Conservation (phyloP, 2,113 vertebrate species). For the Melozone crissalis region DNA sequence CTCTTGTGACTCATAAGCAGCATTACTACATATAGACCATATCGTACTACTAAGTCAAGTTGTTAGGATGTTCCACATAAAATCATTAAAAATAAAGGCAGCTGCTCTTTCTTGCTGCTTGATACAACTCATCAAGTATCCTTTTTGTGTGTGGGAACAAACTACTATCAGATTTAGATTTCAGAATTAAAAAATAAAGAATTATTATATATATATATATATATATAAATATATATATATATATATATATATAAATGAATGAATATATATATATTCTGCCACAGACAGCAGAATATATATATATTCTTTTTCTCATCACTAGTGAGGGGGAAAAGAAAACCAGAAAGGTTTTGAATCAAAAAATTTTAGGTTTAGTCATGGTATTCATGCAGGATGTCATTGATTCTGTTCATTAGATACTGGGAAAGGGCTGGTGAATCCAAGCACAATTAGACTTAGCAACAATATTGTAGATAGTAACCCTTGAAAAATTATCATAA, state of each 20-base stretch:
- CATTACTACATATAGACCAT: not conserved
- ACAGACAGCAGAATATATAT: not conserved
- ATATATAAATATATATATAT: too few relatives aligned
- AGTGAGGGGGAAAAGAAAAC: fast-evolving
- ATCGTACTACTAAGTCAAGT: not conserved
- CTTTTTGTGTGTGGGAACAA: not conserved
- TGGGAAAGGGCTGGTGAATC: not conserved
- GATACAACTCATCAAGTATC: not conserved
- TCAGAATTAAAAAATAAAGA: not conserved
- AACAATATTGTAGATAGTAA: not conserved
- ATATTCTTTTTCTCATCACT: not conserved
- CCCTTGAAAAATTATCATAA: not conserved
- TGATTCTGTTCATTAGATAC: not conserved
- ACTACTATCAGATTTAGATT: not conserved
- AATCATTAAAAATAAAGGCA: not conserved
- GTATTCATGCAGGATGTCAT: not conserved
- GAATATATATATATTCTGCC: not conserved
- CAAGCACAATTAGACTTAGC: not conserved
- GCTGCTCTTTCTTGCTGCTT: not conserved
- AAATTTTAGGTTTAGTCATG: not conserved
- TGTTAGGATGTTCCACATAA: not conserved
- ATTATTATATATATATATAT: not conserved
- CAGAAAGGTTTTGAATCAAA: not conserved
- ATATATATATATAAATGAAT: not conserved
- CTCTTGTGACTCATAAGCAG: not conserved